A percentile compares a stretch with the other conserved stretches of the same genome.
Conservation (phyloP, 2,888 invertebrate species). For the Drosophila sordidapex region DNA sequence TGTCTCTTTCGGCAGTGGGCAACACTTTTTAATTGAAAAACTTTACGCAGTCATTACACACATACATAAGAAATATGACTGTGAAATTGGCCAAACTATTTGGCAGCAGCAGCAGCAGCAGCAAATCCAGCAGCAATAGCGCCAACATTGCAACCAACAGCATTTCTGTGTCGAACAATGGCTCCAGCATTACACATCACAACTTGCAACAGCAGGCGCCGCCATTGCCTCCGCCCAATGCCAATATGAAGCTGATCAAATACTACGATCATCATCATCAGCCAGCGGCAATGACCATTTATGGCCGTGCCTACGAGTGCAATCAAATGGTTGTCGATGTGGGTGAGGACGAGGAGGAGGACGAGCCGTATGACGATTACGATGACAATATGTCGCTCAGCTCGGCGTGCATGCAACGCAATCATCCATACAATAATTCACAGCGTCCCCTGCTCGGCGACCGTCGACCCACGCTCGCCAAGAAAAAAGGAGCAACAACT, state of each 20-base stretch:
- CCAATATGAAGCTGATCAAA: constrained; percentile 55
- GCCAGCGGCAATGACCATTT: constrained; percentile 37
- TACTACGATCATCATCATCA: constrained; percentile 58
- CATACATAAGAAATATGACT: constrained; percentile 54
- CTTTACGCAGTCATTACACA: constrained; percentile 33
- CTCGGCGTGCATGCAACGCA: constrained; percentile 80
- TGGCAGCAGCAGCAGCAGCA: constrained; percentile 38
- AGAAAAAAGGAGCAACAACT: constrained; percentile 49
- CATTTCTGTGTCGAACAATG: neutral
- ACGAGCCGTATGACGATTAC: constrained; percentile 64
- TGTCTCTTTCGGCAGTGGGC: constrained; percentile 40
- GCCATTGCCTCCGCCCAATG: constrained; percentile 67
- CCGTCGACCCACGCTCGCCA: constrained; percentile 64
- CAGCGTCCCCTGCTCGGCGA: constrained; percentile 83
- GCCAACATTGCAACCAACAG: constrained; percentile 29
- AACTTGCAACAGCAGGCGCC: constrained; percentile 44
- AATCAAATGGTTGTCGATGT: constrained; percentile 50
- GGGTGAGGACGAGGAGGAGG: constrained; percentile 41
- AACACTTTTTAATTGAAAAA: constrained; percentile 78
- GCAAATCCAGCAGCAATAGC: constrained; percentile 15
- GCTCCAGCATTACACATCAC: constrained; percentile 5
- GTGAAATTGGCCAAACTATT: constrained; percentile 70
- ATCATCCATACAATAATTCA: constrained; percentile 84
- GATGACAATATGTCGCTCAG: constrained; percentile 63
- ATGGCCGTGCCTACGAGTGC: constrained; percentile 68